Evolutionary conservation across 2,797 vertebrate genomes (phyloP), one percentile per base, ranked within the genome.

Genomic region (Aythya fuligula): DNA sequence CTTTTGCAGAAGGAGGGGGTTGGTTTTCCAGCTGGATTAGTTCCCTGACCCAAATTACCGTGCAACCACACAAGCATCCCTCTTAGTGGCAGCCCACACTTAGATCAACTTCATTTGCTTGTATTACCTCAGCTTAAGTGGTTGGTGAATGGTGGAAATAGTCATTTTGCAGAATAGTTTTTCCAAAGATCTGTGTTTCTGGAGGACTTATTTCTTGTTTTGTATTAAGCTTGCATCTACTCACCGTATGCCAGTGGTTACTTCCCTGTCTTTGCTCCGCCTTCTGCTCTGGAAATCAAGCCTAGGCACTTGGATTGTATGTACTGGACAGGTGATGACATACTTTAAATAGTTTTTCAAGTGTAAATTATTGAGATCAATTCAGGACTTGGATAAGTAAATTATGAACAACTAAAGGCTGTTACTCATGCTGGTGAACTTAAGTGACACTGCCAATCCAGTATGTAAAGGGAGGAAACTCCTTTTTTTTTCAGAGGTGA

Each of bases 21-120:
- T 94, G 66, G 20, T 83, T 95, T 94, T 92, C 45, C 53, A 65
- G n/a, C 83, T 94, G 89, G 87, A 91, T 91, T 87, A 47, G 61
- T 95, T 91, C 89, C 82, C 93, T 96, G 73, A 84, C 76, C 89
- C 54, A 95, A 85, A 95, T 95, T 94, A 84, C 84, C 13, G 1
- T 78, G 84, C 45, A 93, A 18, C 41, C 49, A 62, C 73, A 86
- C 54, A 86, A 62, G 20, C 76, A 72, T 90, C 71, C 53, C 56
- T 90, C 81, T 93, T 64, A 90, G 32, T 66, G 60, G 54, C 64
- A 90, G 56, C 58, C 64, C 56, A 47, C 70, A 39, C 67, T 85
- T 72, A 39, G 16, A 66, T 74, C 70, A 43, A 27, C 41, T 60
- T 79, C 62, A 82, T 93, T 93, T 90, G 47, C 67, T 90, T 38